phyloP scores from a whole-genome alignment of 2,888 invertebrate genomes.

The Aspidiotus destructor region DNA sequence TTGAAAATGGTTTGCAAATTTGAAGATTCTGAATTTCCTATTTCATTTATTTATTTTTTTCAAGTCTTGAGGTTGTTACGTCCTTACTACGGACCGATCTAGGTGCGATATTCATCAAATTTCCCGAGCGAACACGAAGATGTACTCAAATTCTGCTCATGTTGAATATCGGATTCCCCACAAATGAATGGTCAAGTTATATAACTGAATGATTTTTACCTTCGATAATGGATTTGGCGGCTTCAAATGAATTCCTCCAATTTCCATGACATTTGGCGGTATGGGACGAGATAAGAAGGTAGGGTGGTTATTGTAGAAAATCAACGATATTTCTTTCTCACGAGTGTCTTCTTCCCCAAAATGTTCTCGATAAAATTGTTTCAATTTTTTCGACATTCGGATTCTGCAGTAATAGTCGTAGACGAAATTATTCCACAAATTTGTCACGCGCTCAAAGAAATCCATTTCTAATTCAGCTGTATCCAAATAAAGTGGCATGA shows the following conservation, averaged over 20 bases:
- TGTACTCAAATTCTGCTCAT: no score
- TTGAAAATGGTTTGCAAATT: no score
- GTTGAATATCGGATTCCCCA: no score
- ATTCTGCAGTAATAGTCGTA: not conserved
- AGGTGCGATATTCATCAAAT: no score
- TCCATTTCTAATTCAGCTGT: no score
- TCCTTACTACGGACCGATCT: no score
- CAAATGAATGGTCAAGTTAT: no score
- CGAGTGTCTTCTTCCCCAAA: not conserved
- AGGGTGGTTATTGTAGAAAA: conserved; percentile 19
- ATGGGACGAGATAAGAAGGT: conserved; percentile 8
- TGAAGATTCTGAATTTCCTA: no score
- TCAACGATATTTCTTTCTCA: not conserved
- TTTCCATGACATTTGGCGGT: conserved; percentile 11
- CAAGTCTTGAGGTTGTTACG: no score
- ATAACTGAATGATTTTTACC: not conserved
- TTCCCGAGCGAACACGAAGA: no score
- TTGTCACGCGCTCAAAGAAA: conserved; percentile 2
- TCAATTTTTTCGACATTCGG: not conserved
- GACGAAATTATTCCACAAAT: not conserved
- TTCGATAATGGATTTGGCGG: conserved; percentile 14
- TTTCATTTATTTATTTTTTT: no score
- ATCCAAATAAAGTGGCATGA: not conserved
- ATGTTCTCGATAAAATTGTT: conserved; percentile 8
- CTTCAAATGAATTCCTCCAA: conserved; percentile 16